phyloP scores from a whole-genome alignment of 2,113 vertebrate genomes.

The Dasyprocta punctata region DNA sequence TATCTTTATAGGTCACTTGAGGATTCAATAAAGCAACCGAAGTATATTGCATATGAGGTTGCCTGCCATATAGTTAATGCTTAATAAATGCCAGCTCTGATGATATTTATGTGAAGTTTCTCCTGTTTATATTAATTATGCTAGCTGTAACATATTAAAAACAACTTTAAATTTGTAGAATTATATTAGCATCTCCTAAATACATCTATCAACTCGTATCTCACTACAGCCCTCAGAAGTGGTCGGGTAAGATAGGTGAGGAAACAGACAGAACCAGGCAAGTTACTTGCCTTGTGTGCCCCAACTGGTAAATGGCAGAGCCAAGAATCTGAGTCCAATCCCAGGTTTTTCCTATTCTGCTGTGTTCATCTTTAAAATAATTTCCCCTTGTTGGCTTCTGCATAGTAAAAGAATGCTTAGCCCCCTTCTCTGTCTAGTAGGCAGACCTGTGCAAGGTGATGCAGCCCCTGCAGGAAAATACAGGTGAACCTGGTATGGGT shows the following conservation, averaged over 20 bases:
- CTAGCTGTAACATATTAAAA: slow-evolving; percentile 30
- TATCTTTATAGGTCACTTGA: not conserved
- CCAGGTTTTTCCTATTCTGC: fast-evolving
- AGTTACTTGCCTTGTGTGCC: not conserved
- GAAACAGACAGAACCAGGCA: not conserved
- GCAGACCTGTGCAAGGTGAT: not conserved
- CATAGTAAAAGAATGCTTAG: not conserved
- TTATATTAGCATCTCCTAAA: slow-evolving; percentile 54
- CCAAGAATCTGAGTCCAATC: not conserved
- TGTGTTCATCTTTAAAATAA: not conserved
- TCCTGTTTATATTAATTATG: slow-evolving; percentile 45
- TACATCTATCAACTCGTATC: not conserved
- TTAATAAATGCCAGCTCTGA: slow-evolving; percentile 37
- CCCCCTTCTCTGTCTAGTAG: not conserved
- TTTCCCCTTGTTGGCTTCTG: not conserved
- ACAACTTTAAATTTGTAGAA: slow-evolving; percentile 17
- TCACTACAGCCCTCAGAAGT: not conserved
- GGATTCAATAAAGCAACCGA: not conserved
- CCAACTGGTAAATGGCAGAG: not conserved
- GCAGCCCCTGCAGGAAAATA: fast-evolving
- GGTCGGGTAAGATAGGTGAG: not conserved
- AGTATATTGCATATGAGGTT: not conserved
- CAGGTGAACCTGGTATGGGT: fast-evolving
- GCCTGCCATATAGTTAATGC: not conserved
- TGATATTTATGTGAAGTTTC: slow-evolving; percentile 4